Conservation (phyloP, 2,888 invertebrate species). For the Callyntrura guangdongensis region DNA sequence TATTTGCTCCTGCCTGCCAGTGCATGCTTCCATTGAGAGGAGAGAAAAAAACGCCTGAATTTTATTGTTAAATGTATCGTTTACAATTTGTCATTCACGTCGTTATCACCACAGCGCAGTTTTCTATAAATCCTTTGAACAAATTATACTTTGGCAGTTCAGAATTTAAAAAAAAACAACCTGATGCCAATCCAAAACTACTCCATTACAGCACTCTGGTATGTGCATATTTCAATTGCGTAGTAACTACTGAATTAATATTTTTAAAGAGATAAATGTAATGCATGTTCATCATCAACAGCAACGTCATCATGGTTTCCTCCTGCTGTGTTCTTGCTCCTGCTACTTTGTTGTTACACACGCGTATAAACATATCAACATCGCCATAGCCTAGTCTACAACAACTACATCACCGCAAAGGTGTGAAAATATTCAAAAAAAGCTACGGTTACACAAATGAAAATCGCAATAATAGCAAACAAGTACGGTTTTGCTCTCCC, state of each 20-base stretch:
- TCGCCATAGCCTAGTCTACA: background rate
- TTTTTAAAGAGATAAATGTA: slow-evolving; percentile 14
- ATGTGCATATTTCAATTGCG: background rate
- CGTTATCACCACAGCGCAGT: background rate
- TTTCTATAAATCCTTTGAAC: background rate
- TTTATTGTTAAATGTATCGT: slow-evolving; percentile 66
- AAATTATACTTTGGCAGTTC: background rate
- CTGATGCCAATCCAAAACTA: background rate
- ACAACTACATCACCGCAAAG: slow-evolving; percentile 5
- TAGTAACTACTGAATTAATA: slow-evolving; percentile 17
- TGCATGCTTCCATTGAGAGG: background rate
- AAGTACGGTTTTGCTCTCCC: background rate
- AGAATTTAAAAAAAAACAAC: background rate
- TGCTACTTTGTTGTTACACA: background rate
- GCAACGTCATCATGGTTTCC: slow-evolving; percentile 1
- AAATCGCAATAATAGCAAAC: background rate
- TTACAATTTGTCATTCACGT: slow-evolving; percentile 69
- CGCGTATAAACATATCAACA: background rate
- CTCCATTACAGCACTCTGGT: background rate
- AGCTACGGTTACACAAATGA: slow-evolving; percentile 8
- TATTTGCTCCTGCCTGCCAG: too few relatives aligned
- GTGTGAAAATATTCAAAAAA: slow-evolving; percentile 30
- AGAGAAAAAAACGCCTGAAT: slow-evolving; percentile 19
- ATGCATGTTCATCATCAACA: background rate
- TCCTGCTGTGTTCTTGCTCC: slow-evolving; percentile 15